Evolutionary conservation across 2,888 invertebrate species (phyloP).

Genomic region (Drosophila rubida): DNA sequence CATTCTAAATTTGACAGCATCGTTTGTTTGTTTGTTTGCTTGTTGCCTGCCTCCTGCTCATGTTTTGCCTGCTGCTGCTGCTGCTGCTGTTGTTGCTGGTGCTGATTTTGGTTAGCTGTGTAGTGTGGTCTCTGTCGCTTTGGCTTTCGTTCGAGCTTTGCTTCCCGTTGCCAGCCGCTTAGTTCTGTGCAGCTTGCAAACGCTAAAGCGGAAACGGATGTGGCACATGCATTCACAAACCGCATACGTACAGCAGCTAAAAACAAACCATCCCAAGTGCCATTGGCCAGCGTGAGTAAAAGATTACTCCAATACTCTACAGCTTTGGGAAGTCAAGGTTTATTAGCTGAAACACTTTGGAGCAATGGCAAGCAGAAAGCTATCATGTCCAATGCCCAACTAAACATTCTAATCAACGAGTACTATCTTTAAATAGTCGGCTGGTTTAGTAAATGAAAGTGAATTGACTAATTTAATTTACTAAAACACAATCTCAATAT

Average conservation of each 20-base stretch:
- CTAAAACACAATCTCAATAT: no score
- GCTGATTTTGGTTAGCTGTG: conserved; percentile 26
- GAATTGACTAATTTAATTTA: no score
- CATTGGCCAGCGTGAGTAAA: background rate
- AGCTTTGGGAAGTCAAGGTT: background rate
- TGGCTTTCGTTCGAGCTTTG: conserved; percentile 10
- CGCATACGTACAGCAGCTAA: conserved; percentile 42
- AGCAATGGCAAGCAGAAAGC: no score
- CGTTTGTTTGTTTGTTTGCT: conserved; percentile 69
- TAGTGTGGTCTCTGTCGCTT: conserved; percentile 14
- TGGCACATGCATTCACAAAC: conserved; percentile 69
- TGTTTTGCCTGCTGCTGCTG: conserved; percentile 16
- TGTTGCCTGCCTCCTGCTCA: conserved; percentile 7
- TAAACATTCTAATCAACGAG: no score
- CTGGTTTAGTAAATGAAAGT: no score
- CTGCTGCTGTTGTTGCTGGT: conserved; percentile 17
- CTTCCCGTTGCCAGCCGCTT: conserved; percentile 26
- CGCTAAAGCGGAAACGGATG: conserved; percentile 68
- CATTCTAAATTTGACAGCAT: conserved; percentile 81
- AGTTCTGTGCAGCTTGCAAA: conserved; percentile 34
- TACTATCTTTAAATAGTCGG: no score
- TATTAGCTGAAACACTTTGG: no score
- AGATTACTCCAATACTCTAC: conserved; percentile 19
- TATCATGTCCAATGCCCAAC: no score
- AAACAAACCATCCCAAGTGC: conserved; percentile 13